Conservation (phyloP, 2,113 vertebrate genomes). For the Ornithorhynchus anatinus region DNA sequence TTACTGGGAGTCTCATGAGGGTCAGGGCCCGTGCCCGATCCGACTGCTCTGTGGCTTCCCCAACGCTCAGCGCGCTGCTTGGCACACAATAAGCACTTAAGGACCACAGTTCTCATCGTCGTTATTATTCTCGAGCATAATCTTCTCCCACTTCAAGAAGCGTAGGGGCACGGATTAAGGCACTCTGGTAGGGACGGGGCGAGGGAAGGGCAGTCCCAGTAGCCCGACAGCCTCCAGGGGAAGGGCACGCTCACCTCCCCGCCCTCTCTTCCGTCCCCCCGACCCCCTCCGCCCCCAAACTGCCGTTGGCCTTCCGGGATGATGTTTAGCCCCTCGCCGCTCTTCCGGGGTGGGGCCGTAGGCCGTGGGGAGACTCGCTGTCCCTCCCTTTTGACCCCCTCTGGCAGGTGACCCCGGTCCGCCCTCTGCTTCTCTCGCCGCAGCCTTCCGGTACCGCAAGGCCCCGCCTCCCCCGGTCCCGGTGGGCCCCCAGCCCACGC, state of each 20-base stretch:
- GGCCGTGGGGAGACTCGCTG: accelerated
- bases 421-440: constrained; percentile 26
- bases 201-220: neutral
- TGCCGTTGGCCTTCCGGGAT: too few relatives aligned
- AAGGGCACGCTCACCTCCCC: neutral
- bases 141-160: neutral
- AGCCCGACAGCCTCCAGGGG: neutral
- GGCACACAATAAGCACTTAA: too few relatives aligned
- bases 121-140: too few relatives aligned
- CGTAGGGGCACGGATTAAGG: neutral
- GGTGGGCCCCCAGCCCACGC: constrained; percentile 93
- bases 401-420: too few relatives aligned
- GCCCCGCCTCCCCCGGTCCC: constrained; percentile 95
- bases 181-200: neutral
- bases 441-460: constrained; percentile 97
- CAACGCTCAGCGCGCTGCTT: too few relatives aligned
- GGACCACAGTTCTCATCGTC: too few relatives aligned
- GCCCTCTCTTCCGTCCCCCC: neutral
- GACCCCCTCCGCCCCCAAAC: neutral
- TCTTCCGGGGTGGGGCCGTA: neutral
- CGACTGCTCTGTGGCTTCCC: too few relatives aligned
- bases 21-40: too few relatives aligned
- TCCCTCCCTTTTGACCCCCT: neutral
- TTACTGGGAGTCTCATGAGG: too few relatives aligned
- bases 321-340: too few relatives aligned